These are phyloP conservation scores for Drosophila niveifrons DNA, from an alignment of 2,888 invertebrate genomes.

Conservation along the genomic window DNA sequence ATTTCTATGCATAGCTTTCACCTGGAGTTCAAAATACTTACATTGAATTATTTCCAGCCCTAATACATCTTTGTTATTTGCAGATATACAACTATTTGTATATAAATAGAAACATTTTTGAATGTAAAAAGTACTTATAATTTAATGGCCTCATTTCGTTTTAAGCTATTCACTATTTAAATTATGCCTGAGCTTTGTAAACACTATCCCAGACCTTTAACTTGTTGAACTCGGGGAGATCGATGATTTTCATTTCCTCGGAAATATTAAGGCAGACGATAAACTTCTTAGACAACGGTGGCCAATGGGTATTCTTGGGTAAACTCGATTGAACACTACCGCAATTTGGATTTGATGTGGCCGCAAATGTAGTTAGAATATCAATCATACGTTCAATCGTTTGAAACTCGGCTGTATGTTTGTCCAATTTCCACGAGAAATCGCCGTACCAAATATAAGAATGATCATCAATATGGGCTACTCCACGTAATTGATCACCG, in stretches of 20 bases:
- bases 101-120: neutral
- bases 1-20: neutral
- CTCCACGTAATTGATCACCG: constrained; percentile 78
- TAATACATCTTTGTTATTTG: too few relatives aligned
- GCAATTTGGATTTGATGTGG: constrained; percentile 81
- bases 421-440: constrained; percentile 76
- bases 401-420: constrained; percentile 77
- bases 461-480: constrained; percentile 84
- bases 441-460: constrained; percentile 83
- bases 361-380: constrained; percentile 82
- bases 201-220: constrained; percentile 79
- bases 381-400: constrained; percentile 83
- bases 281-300: constrained; percentile 54
- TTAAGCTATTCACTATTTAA: neutral
- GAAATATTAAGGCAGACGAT: constrained; percentile 80
- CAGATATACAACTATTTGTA: neutral
- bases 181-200: constrained; percentile 45
- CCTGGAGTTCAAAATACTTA: too few relatives aligned
- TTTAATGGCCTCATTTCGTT: constrained; percentile 19
- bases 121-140: constrained; percentile 10
- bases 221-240: constrained; percentile 80
- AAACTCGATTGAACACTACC: constrained; percentile 26
- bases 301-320: constrained; percentile 48
- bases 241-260: constrained; percentile 68
- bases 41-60: too few relatives aligned